phyloP scores from a whole-genome alignment of 2,888 invertebrate species.

The Diadegma fenestrale region DNA sequence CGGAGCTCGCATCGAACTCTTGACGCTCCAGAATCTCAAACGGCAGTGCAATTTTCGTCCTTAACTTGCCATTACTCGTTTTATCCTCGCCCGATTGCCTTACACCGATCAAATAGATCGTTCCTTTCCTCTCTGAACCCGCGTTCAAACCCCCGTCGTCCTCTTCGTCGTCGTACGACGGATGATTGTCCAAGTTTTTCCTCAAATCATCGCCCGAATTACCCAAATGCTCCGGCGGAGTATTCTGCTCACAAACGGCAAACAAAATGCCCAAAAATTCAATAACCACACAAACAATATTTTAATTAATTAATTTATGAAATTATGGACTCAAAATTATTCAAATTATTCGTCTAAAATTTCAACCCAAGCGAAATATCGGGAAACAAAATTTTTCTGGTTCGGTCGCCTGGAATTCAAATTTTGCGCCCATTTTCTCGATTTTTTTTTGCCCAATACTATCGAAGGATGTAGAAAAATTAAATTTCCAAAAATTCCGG shows the following conservation, averaged over 20 bases:
- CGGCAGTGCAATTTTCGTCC: slow-evolving; percentile 63
- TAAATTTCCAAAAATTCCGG: no score
- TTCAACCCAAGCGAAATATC: no score
- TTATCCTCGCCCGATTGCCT: slow-evolving; percentile 53
- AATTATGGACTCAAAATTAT: background rate
- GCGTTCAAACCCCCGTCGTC: slow-evolving; percentile 52
- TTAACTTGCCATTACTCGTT: slow-evolving; percentile 26
- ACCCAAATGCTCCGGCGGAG: slow-evolving; percentile 49
- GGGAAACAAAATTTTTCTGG: no score
- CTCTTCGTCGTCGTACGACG: slow-evolving; percentile 60
- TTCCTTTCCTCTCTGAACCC: slow-evolving; percentile 49
- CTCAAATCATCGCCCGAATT: slow-evolving; percentile 40
- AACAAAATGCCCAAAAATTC: background rate
- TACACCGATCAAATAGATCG: slow-evolving; percentile 64
- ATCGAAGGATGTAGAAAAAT: no score
- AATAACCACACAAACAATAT: background rate
- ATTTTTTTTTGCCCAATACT: no score
- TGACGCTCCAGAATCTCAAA: slow-evolving; percentile 60
- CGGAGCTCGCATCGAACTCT: slow-evolving; percentile 21
- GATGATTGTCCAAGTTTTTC: slow-evolving; percentile 44
- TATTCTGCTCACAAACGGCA: slow-evolving; percentile 49
- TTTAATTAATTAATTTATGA: background rate
- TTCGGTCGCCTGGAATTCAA: no score
- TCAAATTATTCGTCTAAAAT: background rate
- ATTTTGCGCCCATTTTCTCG: no score